Percentiles rank a stretch among this genome's conserved stretches.
Conservation (phyloP, 2,113 vertebrate genomes). For the Tetrax tetrax region DNA sequence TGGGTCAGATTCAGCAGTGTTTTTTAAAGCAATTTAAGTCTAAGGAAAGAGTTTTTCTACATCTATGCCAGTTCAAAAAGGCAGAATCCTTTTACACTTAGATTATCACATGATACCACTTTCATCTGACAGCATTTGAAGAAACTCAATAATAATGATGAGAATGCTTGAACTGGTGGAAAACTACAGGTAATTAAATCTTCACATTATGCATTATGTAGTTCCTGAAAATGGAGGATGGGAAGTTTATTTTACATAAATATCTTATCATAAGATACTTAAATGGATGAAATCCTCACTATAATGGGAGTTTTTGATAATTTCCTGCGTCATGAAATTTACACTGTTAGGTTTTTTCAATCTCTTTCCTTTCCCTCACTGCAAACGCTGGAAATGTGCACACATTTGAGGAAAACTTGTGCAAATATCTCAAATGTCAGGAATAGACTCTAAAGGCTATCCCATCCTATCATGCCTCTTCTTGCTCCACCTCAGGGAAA, state of each 20-base stretch:
- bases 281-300: background rate
- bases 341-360: background rate
- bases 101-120: background rate
- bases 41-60: background rate
- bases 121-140: background rate
- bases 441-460: background rate
- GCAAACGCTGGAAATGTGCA: background rate
- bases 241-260: background rate
- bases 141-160: background rate
- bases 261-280: background rate
- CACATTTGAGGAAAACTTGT: background rate
- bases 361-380: background rate
- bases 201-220: background rate
- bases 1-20: background rate
- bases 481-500: background rate
- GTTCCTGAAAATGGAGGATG: background rate
- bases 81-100: background rate
- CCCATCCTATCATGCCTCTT: background rate
- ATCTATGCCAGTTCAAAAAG: background rate
- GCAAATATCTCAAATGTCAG: conserved; percentile 18
- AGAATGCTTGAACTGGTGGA: background rate
- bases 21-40: background rate
- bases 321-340: background rate
- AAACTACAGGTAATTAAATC: background rate
- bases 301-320: background rate